Percentiles rank a stretch among this genome's conserved stretches.
Evolutionary conservation across 2,113 vertebrate genomes (phyloP).

Genomic region (Sinocyclocheilus rhinocerous): DNA sequence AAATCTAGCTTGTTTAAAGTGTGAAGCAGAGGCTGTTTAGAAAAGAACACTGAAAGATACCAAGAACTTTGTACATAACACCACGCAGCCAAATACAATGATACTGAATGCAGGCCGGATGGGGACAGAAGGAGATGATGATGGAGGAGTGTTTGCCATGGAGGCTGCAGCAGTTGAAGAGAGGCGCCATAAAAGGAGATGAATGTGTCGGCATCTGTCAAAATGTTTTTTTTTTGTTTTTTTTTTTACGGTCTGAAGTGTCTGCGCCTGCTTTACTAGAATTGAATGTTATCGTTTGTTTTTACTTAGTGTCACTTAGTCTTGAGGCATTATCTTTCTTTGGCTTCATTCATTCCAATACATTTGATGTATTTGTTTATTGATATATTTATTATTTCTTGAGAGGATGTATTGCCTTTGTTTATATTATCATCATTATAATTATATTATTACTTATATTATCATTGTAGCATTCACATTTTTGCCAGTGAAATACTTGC

Average conservation of each 20-base stretch:
- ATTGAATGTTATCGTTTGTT: background rate
- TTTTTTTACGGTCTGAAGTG: background rate
- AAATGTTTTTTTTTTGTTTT: background rate
- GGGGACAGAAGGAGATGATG: constrained; percentile 7
- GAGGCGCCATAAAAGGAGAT: constrained; percentile 24
- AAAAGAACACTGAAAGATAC: constrained; percentile 14
- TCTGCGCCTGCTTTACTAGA: background rate
- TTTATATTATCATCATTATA: background rate
- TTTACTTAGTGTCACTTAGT: background rate
- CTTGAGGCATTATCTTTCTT: background rate
- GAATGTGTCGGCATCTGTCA: background rate
- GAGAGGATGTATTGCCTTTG: background rate
- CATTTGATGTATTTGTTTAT: background rate
- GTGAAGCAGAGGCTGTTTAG: constrained; percentile 10
- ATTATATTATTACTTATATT: background rate
- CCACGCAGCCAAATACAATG: constrained; percentile 15
- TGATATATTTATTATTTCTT: background rate
- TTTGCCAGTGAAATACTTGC: background rate
- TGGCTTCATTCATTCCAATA: background rate
- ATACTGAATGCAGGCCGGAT: constrained; percentile 7
- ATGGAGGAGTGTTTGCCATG: constrained; percentile 9
- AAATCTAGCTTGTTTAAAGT: constrained; percentile 29
- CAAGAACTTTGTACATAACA: constrained; percentile 33
- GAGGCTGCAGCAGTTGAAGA: constrained; percentile 37
- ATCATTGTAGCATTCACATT: background rate